phyloP scores from a whole-genome alignment of 1,140 invertebrate species.

The Mizuhopecten yessoensis region DNA sequence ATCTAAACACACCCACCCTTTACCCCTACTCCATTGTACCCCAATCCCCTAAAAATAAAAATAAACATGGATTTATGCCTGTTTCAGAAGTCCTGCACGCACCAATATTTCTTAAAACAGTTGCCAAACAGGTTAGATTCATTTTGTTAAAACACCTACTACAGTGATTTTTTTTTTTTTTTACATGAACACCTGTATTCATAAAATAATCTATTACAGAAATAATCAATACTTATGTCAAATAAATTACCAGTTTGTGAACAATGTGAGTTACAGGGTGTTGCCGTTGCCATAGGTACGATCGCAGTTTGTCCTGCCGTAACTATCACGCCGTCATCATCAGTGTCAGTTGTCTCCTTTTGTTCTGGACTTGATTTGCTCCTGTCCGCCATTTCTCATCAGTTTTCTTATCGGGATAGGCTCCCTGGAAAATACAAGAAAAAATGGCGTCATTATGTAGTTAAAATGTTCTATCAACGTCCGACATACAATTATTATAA shows the following conservation, averaged over 20 bases:
- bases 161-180: not conserved
- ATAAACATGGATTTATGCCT: too few relatives aligned
- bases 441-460: too few relatives aligned
- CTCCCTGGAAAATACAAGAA: not conserved
- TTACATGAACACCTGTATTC: not conserved
- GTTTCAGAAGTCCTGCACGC: too few relatives aligned
- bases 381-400: not conserved
- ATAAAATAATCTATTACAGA: too few relatives aligned
- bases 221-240: too few relatives aligned
- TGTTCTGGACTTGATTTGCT: not conserved
- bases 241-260: constrained; percentile 1
- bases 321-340: not conserved
- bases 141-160: not conserved
- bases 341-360: not conserved
- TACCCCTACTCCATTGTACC: too few relatives aligned
- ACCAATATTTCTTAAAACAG: too few relatives aligned
- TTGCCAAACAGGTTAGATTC: too few relatives aligned
- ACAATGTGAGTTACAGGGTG: not conserved
- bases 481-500: too few relatives aligned
- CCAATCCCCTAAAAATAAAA: too few relatives aligned
- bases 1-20: too few relatives aligned
- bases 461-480: too few relatives aligned
- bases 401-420: not conserved
- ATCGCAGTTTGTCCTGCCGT: not conserved
- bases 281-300: not conserved